Evolutionary conservation across 2,797 vertebrate species (phyloP).

Genomic region (Antrozous pallidus): DNA sequence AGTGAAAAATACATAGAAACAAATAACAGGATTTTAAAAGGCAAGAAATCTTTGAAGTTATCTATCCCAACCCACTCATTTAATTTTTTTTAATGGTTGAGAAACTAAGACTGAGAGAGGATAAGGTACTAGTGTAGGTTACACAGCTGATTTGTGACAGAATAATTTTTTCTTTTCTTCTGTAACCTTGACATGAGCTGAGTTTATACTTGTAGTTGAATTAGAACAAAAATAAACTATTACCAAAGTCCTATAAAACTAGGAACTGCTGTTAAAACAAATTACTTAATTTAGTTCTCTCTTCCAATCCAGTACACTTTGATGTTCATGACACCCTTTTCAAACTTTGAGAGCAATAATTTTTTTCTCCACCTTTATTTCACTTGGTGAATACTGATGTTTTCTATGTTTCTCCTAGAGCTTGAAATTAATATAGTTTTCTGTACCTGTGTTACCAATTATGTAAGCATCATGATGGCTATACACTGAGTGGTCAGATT

Average conservation of each 20-base stretch:
- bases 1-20: neutral
- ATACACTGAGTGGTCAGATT: no score
- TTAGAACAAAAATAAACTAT: slow-evolving; percentile 56
- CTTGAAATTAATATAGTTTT: slow-evolving; percentile 70
- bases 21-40: neutral
- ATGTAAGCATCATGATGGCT: neutral
- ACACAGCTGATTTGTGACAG: neutral
- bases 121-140: neutral
- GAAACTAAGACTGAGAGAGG: neutral
- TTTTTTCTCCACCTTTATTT: slow-evolving; percentile 64
- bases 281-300: slow-evolving; percentile 51
- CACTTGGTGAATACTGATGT: slow-evolving; percentile 54
- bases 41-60: neutral
- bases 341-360: slow-evolving; percentile 11
- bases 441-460: slow-evolving; percentile 20
- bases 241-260: slow-evolving; percentile 8
- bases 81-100: neutral
- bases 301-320: slow-evolving; percentile 43
- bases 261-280: slow-evolving; percentile 38
- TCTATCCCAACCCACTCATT: neutral
- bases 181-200: slow-evolving; percentile 11
- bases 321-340: slow-evolving; percentile 23
- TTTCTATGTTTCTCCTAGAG: slow-evolving; percentile 55
- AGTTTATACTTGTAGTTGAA: slow-evolving; percentile 35
- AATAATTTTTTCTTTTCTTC: neutral